Evolutionary conservation across 1,140 invertebrate genomes (phyloP), one percentile per base, ranked within the genome.

Genomic region (Prorops nasuta): DNA sequence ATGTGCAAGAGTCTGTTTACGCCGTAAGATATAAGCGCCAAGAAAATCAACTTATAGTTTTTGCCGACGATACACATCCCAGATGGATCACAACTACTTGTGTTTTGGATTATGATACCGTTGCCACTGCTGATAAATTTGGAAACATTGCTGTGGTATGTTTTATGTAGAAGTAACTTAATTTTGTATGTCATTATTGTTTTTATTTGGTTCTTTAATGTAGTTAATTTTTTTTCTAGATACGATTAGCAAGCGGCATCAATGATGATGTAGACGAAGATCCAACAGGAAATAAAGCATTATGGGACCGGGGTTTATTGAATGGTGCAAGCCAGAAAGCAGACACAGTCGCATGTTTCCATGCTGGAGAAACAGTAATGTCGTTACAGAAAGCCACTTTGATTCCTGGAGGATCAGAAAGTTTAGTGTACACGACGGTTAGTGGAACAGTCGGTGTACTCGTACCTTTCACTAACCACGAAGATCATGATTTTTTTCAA

Each of bases 401-500:
- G 0, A 98, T 99, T 67, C 96, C 96, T 3, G 97, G 96, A 19
- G 96, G 96, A 9, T 94, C 91, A 6, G 97, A 99, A 72, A 94
- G 92, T 3, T 76, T 99, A 0, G 87, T 99, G 0, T 99, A 99
- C 65, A 92, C 95, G 0, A 99, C 97, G 0, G 66, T 99, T 1
- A 96, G 92, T 54, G 98, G 98, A 9, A 87, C 92, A 4, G 89
- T 99, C 1, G 98, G 97, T 1, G 95, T 98, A 28, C 79, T 99
- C 3, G 91, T 99, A 9, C 96, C 98, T 0, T 99, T 99, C 63
- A 96, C 95, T 0, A 97, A 95, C 20, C 89, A 96, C 66, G 97
- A 99, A 80, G 96, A 99, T 74, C 94, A 96, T 61, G 96, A 99
- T 69, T 98, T 99, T 68, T 99, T 99, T 79, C 96, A 98, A 74